These are phyloP conservation scores for Anser cygnoides DNA, from an alignment of 2,113 vertebrate species.

Conservation along the genomic window DNA sequence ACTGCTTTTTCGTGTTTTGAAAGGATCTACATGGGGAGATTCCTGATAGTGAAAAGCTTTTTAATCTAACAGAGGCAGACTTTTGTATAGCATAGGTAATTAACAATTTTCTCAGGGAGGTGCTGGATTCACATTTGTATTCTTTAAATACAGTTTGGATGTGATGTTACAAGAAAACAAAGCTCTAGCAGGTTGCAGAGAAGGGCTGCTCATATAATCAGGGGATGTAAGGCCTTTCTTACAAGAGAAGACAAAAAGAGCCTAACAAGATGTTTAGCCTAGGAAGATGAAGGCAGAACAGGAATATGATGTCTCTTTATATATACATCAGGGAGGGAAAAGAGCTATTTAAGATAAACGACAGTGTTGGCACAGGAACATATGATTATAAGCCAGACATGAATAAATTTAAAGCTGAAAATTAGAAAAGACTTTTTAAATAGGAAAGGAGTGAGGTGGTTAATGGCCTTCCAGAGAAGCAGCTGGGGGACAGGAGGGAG, in stretches of 20 bases:
- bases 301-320: background rate
- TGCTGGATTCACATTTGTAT: background rate
- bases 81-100: background rate
- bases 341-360: background rate
- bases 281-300: background rate
- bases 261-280: background rate
- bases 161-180: background rate
- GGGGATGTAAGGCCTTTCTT: background rate
- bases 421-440: background rate
- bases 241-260: background rate
- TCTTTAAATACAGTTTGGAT: background rate
- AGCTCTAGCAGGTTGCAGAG: background rate
- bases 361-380: slow-evolving; percentile 14
- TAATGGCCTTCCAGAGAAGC: background rate
- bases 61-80: background rate
- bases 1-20: background rate
- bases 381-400: background rate
- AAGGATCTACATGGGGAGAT: background rate
- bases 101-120: background rate
- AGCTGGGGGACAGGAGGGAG: background rate
- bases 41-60: background rate
- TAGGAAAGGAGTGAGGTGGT: background rate
- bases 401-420: slow-evolving; percentile 26
- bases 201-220: background rate
- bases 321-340: background rate